These are phyloP conservation scores for Periophthalmus magnuspinnatus DNA, from an alignment of 2,797 vertebrate species.

Conservation along the genomic window DNA sequence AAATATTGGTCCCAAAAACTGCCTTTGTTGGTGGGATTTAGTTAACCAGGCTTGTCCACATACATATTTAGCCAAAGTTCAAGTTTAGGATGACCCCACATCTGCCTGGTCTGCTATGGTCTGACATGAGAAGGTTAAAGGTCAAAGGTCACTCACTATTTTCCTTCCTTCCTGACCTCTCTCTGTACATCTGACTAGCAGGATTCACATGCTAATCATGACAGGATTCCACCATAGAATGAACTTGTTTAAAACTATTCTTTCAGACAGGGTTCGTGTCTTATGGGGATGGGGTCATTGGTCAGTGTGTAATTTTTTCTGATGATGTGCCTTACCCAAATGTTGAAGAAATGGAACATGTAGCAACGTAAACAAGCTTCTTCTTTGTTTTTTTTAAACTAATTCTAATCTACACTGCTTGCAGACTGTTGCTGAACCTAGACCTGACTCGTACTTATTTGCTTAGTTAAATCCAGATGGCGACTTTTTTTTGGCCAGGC, in stretches of 20 bases:
- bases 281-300: background rate
- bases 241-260: background rate
- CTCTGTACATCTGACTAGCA: background rate
- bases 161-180: background rate
- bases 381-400: too few relatives aligned
- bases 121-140: background rate
- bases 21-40: background rate
- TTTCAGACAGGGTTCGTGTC: background rate
- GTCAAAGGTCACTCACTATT: background rate
- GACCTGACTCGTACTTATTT: too few relatives aligned
- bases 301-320: background rate
- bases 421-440: too few relatives aligned
- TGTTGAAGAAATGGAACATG: too few relatives aligned
- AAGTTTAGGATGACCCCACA: conserved; percentile 6
- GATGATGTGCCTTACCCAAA: background rate
- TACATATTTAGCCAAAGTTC: background rate
- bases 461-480: too few relatives aligned
- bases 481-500: too few relatives aligned
- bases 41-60: conserved; percentile 1
- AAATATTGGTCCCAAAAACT: too few relatives aligned
- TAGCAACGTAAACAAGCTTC: too few relatives aligned
- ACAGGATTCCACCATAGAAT: background rate
- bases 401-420: too few relatives aligned
- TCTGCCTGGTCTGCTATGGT: background rate
- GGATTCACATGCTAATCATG: conserved; percentile 4